phyloP scores from a whole-genome alignment of 2,888 invertebrate genomes.

The Erebia ligea region DNA sequence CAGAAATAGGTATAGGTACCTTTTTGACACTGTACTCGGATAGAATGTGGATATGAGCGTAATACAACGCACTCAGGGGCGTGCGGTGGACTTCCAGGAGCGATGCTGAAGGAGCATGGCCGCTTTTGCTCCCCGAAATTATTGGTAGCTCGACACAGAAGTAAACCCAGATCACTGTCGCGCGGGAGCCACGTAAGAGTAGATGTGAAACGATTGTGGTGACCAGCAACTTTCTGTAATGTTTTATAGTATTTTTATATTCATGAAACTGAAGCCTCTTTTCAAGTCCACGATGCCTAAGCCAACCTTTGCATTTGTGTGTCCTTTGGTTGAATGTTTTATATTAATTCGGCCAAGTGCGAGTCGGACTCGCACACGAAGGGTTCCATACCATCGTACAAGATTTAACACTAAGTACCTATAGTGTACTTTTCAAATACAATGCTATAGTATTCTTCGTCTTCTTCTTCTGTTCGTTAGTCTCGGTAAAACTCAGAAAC shows the following conservation, averaged over 20 bases:
- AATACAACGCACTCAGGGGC: constrained; percentile 57
- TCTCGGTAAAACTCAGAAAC: too few species aligned
- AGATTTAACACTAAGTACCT: too few species aligned
- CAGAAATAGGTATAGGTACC: constrained; percentile 42
- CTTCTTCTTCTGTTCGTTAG: too few species aligned
- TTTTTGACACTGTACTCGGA: constrained; percentile 61
- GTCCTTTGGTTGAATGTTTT: too few species aligned
- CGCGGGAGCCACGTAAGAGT: constrained; percentile 63
- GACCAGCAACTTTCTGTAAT: constrained; percentile 57
- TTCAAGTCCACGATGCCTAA: too few species aligned
- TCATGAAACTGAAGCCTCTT: not conserved
- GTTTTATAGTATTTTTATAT: not conserved
- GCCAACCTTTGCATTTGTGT: too few species aligned
- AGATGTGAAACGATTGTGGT: constrained; percentile 58
- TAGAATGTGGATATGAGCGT: constrained; percentile 48
- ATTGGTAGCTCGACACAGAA: constrained; percentile 65
- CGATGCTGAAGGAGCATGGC: constrained; percentile 58
- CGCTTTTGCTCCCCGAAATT: constrained; percentile 64
- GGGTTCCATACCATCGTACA: too few species aligned
- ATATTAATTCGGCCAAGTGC: too few species aligned
- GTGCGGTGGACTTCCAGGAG: constrained; percentile 56
- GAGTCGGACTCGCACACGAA: too few species aligned
- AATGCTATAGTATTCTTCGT: too few species aligned
- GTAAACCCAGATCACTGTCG: constrained; percentile 56
- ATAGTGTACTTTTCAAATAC: too few species aligned